These are phyloP conservation scores for Melieria crassipennis DNA, from an alignment of 2,888 invertebrate genomes.

Conservation along the genomic window DNA sequence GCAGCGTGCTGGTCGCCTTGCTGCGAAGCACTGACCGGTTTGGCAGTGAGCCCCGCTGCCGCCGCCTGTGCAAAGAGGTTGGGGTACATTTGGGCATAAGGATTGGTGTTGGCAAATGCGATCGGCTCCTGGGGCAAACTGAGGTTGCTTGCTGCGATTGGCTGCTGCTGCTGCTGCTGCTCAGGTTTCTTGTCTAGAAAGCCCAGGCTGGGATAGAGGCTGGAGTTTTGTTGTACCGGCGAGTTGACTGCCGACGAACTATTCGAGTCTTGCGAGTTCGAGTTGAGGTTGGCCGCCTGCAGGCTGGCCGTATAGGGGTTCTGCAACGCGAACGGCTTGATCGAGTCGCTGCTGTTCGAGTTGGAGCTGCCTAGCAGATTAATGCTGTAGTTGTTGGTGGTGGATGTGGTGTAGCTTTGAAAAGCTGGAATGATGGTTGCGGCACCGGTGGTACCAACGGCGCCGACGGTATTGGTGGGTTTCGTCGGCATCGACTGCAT, in stretches of 20 bases:
- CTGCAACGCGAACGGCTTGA: conserved; percentile 47
- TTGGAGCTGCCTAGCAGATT: conserved; percentile 37
- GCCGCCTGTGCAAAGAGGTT: conserved; percentile 55
- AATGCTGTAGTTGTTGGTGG: conserved; percentile 53
- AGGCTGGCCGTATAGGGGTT: conserved; percentile 51
- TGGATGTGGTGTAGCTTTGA: conserved; percentile 49
- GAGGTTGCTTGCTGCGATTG: conserved; percentile 6
- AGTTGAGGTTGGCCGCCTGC: conserved; percentile 32
- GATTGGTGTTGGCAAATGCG: conserved; percentile 59
- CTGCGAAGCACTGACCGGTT: conserved; percentile 22
- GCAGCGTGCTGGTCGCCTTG: conserved; percentile 23
- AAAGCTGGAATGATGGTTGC: conserved; percentile 41
- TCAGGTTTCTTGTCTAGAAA: conserved; percentile 42
- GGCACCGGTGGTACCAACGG: conserved; percentile 11
- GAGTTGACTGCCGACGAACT: conserved; percentile 19
- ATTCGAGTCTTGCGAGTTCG: conserved; percentile 37
- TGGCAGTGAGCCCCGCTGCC: conserved; percentile 30
- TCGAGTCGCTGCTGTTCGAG: conserved; percentile 33
- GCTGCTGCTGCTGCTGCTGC: background rate
- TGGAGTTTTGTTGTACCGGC: conserved; percentile 28
- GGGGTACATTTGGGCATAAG: conserved; percentile 60
- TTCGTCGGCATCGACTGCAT: too few relatives aligned
- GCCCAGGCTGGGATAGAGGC: conserved; percentile 41
- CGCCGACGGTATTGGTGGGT: conserved; percentile 12
- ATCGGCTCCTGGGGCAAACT: conserved; percentile 48